Evolutionary conservation across 1,140 invertebrate genomes (phyloP).

Genomic region (Scaptomyza hsui): DNA sequence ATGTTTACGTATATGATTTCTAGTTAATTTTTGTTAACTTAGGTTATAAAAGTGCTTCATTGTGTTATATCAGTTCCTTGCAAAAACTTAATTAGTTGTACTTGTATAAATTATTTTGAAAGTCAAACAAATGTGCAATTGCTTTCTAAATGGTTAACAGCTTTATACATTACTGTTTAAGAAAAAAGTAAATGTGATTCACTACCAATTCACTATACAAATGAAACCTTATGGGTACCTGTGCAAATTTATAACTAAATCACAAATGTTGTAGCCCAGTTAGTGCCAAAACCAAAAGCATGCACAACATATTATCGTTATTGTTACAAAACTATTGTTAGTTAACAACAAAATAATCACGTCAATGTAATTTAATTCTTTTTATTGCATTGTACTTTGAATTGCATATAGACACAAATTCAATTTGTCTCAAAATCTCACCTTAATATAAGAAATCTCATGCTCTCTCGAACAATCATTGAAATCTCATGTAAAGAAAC

Average conservation of each 20-base stretch:
- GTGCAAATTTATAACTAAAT: conserved; percentile 7
- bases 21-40: conserved; percentile 32
- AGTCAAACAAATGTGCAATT: conserved; percentile 22
- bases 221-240: neutral
- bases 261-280: conserved; percentile 16
- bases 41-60: conserved; percentile 38
- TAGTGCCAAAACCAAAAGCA: conserved; percentile 47
- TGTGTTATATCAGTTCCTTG: conserved; percentile 70
- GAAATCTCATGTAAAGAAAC: conserved; percentile 23
- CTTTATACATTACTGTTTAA: conserved; percentile 51
- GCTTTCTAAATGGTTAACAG: conserved; percentile 57
- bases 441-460: conserved; percentile 42
- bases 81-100: conserved; percentile 60
- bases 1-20: neutral
- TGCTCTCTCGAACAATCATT: conserved; percentile 44
- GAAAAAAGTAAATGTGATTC: conserved; percentile 29
- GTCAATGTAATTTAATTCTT: conserved; percentile 6
- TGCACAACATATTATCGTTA: conserved; percentile 37
- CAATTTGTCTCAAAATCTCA: conserved; percentile 28
- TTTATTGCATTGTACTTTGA: conserved; percentile 18
- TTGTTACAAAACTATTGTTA: neutral
- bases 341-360: neutral
- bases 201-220: neutral
- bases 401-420: neutral
- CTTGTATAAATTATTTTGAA: conserved; percentile 40